A percentile compares a stretch with the other conserved stretches of the same genome.
phyloP scores from a whole-genome alignment of 2,113 vertebrate species.

The Dolichotis patagonum region DNA sequence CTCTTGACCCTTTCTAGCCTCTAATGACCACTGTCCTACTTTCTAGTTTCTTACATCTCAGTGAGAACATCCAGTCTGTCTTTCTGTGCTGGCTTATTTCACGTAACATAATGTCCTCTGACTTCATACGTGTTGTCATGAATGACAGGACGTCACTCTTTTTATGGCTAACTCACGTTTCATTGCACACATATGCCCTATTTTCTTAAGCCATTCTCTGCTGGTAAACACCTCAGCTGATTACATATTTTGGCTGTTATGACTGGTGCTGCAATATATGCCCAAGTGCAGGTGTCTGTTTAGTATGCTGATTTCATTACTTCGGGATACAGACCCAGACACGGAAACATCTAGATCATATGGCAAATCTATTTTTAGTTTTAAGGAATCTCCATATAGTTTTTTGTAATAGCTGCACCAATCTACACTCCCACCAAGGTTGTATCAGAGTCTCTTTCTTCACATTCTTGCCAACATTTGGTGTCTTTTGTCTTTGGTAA shows the following conservation, averaged over 20 bases:
- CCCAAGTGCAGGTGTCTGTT: background rate
- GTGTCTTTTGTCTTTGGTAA: background rate
- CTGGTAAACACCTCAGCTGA: background rate
- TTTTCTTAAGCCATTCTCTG: background rate
- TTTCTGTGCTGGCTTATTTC: background rate
- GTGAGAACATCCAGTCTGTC: background rate
- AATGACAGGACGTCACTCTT: background rate
- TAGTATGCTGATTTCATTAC: background rate
- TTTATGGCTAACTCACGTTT: background rate
- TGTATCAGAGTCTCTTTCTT: background rate
- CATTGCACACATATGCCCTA: background rate
- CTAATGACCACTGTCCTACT: background rate
- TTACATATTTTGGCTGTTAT: background rate
- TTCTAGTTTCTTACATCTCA: no score
- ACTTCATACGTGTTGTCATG: background rate
- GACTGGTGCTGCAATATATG: background rate
- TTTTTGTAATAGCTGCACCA: background rate
- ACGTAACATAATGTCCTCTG: background rate
- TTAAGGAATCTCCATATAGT: background rate
- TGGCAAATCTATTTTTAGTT: background rate
- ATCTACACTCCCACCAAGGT: background rate
- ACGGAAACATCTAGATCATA: background rate
- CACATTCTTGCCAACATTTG: background rate
- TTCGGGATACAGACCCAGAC: background rate
- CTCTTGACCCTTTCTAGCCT: background rate